These are phyloP conservation scores for Aleiodes leptofemur DNA, from an alignment of 2,888 invertebrate species.

Conservation along the genomic window DNA sequence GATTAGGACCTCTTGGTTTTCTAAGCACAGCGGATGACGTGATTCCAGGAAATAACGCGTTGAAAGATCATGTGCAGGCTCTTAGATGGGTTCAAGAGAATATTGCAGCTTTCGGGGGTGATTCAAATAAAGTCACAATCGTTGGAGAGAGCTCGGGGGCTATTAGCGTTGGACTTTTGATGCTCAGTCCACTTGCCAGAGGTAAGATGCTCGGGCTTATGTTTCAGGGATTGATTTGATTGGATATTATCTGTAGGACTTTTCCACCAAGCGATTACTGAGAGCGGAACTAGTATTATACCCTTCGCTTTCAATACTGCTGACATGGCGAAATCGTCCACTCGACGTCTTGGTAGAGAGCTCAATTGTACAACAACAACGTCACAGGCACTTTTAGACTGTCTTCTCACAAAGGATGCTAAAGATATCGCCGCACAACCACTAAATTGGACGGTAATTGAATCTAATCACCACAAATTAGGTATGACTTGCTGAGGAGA, in stretches of 20 bases:
- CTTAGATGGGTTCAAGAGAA: constrained; percentile 23
- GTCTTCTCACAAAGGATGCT: constrained; percentile 80
- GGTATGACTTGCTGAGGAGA: background rate
- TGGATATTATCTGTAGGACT: constrained; percentile 76
- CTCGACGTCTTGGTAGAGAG: constrained; percentile 79
- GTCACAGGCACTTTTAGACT: constrained; percentile 78
- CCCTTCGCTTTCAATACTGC: constrained; percentile 82
- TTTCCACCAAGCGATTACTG: constrained; percentile 84
- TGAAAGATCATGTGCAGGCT: constrained; percentile 25
- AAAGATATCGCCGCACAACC: constrained; percentile 81
- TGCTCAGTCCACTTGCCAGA: constrained; percentile 79
- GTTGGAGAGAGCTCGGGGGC: constrained; percentile 78
- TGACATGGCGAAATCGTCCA: constrained; percentile 79
- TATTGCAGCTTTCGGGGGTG: constrained; percentile 24
- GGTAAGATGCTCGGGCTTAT: constrained; percentile 69
- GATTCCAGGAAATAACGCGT: constrained; percentile 3
- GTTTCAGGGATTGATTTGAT: background rate
- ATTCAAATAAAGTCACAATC: constrained; percentile 12
- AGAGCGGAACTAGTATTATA: constrained; percentile 84
- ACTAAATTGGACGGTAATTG: constrained; percentile 80
- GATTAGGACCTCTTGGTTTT: constrained; percentile 24
- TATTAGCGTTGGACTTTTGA: constrained; percentile 82
- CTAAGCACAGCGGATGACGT: constrained; percentile 16
- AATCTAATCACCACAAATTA: background rate
- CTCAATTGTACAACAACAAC: constrained; percentile 79